Percentiles rank a stretch among this genome's conserved stretches.
Conservation (phyloP, 2,888 invertebrate genomes). For the Ochropacha duplaris region DNA sequence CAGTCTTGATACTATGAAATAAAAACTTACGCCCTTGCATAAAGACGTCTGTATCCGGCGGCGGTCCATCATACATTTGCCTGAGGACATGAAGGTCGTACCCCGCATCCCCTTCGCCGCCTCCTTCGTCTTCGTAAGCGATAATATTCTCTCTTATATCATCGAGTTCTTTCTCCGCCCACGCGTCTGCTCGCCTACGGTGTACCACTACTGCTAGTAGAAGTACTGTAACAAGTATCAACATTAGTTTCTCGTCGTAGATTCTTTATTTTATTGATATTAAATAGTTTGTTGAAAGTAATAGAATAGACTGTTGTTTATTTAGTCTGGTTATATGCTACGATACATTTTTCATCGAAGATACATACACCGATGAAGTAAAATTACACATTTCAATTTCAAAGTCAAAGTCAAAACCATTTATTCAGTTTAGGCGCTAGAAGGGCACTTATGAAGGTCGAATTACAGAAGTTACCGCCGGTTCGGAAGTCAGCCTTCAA, state of each 20-base stretch:
- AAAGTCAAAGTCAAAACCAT: too few species aligned
- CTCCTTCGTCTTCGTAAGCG: conserved; percentile 98
- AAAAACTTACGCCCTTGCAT: conserved; percentile 79
- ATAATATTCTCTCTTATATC: conserved; percentile 98
- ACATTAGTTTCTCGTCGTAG: conserved; percentile 2
- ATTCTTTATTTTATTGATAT: too few species aligned
- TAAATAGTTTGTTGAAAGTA: neutral
- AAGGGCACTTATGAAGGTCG: too few species aligned
- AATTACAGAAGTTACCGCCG: too few species aligned
- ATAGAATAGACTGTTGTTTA: neutral
- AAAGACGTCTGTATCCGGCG: conserved; percentile 79
- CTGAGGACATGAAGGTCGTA: conserved; percentile 93
- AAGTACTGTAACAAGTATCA: conserved; percentile 82
- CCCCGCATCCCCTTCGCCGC: conserved; percentile 98
- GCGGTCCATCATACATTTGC: conserved; percentile 84
- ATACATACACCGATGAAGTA: too few species aligned
- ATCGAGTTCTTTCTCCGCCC: conserved; percentile 95
- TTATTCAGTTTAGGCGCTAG: too few species aligned
- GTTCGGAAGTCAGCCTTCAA: too few species aligned
- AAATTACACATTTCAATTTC: neutral
- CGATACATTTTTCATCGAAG: too few species aligned
- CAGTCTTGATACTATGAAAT: conserved; percentile 1
- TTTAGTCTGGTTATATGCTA: too few species aligned
- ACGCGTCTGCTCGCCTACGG: conserved; percentile 91
- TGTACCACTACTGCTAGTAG: conserved; percentile 96